Conservation (phyloP, 1,140 invertebrate genomes). For the Ptiloglossa arizonensis region DNA sequence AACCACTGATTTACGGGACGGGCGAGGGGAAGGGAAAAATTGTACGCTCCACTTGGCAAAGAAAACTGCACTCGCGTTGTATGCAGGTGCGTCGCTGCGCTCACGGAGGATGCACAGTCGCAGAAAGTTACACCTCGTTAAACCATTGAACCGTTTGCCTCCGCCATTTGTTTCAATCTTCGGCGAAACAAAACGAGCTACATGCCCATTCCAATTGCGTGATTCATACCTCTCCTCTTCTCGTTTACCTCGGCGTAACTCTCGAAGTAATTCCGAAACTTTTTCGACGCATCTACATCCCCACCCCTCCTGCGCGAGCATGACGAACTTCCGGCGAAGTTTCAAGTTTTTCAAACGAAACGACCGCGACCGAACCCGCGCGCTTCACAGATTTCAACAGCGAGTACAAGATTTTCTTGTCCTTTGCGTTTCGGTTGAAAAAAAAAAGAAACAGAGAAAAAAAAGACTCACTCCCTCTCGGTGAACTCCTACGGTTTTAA, state of each 20-base stretch:
- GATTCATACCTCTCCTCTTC: no score
- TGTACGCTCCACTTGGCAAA: no score
- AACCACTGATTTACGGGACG: no score
- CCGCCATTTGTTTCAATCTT: not conserved
- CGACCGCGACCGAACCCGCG: not conserved
- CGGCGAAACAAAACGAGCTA: not conserved
- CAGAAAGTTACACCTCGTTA: constrained; percentile 4
- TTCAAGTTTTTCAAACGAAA: not conserved
- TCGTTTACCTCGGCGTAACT: not conserved
- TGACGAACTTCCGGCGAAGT: not conserved
- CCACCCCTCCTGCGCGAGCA: no score
- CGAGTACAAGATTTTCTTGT: not conserved
- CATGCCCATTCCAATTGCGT: not conserved
- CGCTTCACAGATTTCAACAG: not conserved
- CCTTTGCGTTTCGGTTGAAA: not conserved
- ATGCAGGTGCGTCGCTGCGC: no score
- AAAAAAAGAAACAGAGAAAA: no score
- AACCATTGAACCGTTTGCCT: not conserved
- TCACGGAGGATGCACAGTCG: not conserved
- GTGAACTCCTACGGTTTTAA: constrained; percentile 5
- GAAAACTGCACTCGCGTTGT: no score
- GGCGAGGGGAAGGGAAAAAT: no score
- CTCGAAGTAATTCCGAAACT: not conserved
- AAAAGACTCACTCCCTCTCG: not conserved
- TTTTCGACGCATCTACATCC: not conserved